Conservation (phyloP, 2,888 invertebrate species). For the Eueremaeus valkanovi region DNA sequence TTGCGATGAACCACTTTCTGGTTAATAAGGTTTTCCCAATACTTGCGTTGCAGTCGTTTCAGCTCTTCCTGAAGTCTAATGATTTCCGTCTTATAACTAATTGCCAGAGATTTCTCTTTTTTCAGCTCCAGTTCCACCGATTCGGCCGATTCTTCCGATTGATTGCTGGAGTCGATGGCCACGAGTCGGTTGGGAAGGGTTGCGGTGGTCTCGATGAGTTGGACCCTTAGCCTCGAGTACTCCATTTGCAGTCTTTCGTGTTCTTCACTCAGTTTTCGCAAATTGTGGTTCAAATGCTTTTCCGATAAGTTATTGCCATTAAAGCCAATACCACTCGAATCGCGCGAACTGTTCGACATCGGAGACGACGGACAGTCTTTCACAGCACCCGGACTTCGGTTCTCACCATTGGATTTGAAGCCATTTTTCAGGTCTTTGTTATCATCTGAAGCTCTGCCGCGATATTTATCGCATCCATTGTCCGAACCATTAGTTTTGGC, state of each 20-base stretch:
- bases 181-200: not conserved
- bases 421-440: too few species aligned
- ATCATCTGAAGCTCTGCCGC: not conserved
- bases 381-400: not conserved
- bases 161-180: not conserved
- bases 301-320: not conserved
- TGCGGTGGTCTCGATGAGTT: conserved; percentile 41
- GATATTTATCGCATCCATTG: not conserved
- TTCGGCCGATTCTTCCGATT: conserved; percentile 27
- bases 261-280: conserved; percentile 45
- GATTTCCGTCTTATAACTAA: conserved; percentile 43
- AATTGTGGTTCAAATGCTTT: conserved; percentile 36
- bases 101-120: conserved; percentile 42
- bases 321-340: not conserved
- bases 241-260: conserved; percentile 47
- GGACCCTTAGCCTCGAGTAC: conserved; percentile 44
- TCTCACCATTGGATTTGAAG: too few species aligned
- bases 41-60: conserved; percentile 44
- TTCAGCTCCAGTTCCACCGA: conserved; percentile 31
- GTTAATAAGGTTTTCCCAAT: conserved; percentile 45
- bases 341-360: not conserved
- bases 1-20: not conserved
- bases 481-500: not conserved
- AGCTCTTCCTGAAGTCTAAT: conserved; percentile 45
- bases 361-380: not conserved